A percentile compares a stretch with the other conserved stretches of the same genome.
Conservation (phyloP, 2,113 vertebrate genomes). For the Pollachius pollachius region DNA sequence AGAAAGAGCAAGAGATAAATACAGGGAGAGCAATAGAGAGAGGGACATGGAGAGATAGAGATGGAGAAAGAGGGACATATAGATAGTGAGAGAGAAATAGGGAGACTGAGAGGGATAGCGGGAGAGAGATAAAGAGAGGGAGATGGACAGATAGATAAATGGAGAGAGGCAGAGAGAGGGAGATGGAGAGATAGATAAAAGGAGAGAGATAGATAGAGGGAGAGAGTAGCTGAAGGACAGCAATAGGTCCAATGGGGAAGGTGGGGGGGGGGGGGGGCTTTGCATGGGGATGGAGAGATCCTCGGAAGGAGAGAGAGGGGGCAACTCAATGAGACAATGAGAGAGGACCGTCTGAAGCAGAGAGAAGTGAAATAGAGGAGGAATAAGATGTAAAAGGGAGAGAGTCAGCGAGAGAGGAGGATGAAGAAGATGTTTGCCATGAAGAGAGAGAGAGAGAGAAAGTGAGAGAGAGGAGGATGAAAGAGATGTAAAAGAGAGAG, state of each 20-base stretch:
- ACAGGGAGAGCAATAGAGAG: neutral
- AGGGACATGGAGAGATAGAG: neutral
- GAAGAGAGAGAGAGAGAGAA: neutral
- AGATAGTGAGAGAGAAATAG: neutral
- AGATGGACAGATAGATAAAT: constrained; percentile 3
- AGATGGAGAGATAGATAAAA: constrained; percentile 2
- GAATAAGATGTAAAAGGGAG: neutral
- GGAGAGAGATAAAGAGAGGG: constrained; percentile 30
- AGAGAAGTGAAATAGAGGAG: neutral
- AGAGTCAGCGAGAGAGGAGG: too few relatives aligned
- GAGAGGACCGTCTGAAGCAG: too few relatives aligned
- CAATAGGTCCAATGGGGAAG: too few relatives aligned
- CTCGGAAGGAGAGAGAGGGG: too few relatives aligned
- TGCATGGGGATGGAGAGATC: too few relatives aligned
- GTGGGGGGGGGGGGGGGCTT: too few relatives aligned
- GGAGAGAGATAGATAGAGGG: neutral
- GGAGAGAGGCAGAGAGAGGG: constrained; percentile 7
- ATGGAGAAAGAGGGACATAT: neutral
- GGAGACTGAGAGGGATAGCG: neutral
- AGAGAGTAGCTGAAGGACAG: too few relatives aligned
- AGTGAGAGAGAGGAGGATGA: too few relatives aligned
- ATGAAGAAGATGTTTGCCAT: too few relatives aligned
- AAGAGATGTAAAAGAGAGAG: too few relatives aligned
- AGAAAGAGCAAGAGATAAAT: neutral
- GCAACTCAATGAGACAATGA: too few relatives aligned